Base-by-base conservation (phyloP, 1,140 invertebrate genomes). In the Archegozetes longisetosus region DNA sequence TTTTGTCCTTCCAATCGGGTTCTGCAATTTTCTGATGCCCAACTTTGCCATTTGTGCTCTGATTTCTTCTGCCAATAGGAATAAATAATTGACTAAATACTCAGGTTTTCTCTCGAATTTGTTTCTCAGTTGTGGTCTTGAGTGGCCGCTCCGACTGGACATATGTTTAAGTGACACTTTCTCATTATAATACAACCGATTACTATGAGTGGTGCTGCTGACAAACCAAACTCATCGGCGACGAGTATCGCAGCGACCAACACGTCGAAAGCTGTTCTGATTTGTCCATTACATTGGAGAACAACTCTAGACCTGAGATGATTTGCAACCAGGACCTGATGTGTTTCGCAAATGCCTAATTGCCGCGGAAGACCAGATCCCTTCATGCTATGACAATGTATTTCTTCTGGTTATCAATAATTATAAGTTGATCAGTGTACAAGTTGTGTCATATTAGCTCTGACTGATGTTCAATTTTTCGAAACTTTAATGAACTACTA, bases 121-220 rank as follows among this genome's bases (percentile, higher is more conserved):
- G 69, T 91, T 90, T 24, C 95, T 77, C 22, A 99, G 74, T 17
- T 84, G 78, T 0, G 94, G 79, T 99, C 95, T 76, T 78, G 91
- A 0, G 95, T 99, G 1, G 94, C 94, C 68, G 98, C 88, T 62
- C 95, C 95, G 55, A 98, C 95, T 0, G 95, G 95, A 69, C 95
- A 99, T 25, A 94, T 98, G 73, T 99, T 99, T 59, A 99, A 76
- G 73, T 99, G 95, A 71, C 95, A 99, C 72, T 98, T 99, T 55
- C 95, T 78, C 95, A 98, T 98, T 94, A 98, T 98, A 6, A 93
- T 99, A 70, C 95, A 99, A 12, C 95, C 82, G 73, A 98, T 82
- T 0, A 87, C 90, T 71, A 99, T 98, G 47, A 99, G 75, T 0
- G 95, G 94, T 3, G 94, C 94, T 14, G 95, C 98, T 69, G 90